These are phyloP conservation scores for Rhogogaster chlorosoma DNA, from an alignment of 2,888 invertebrate genomes.

Conservation along the genomic window DNA sequence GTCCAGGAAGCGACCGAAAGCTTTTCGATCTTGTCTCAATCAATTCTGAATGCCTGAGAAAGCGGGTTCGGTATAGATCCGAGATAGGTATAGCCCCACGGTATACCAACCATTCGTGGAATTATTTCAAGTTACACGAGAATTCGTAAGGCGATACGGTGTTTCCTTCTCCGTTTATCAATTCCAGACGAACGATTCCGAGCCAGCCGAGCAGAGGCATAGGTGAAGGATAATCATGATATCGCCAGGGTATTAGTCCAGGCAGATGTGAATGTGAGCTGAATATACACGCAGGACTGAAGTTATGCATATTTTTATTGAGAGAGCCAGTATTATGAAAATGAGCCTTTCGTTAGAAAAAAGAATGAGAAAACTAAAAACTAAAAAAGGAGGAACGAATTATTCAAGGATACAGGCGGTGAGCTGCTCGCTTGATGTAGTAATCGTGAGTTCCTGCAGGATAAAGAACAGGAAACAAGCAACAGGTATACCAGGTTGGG, in stretches of 20 bases:
- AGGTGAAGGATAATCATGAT: not conserved
- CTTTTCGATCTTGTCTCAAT: conserved; percentile 65
- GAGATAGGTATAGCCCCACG: conserved; percentile 20
- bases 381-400: not conserved
- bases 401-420: conserved; percentile 42
- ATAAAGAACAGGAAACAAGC: conserved; percentile 53
- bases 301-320: conserved; percentile 42
- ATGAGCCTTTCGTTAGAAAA: conserved; percentile 14
- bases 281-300: not conserved
- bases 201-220: not conserved
- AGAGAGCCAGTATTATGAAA: conserved; percentile 44
- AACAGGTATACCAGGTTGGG: conserved; percentile 40
- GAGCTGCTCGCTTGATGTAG: not conserved
- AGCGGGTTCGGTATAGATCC: conserved; percentile 47
- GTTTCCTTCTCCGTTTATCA: conserved; percentile 32
- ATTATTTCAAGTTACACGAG: conserved; percentile 38
- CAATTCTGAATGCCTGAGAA: conserved; percentile 63
- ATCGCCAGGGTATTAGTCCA: conserved; percentile 26
- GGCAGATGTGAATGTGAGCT: conserved; percentile 33
- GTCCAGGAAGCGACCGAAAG: conserved; percentile 67
- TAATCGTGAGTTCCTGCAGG: conserved; percentile 35
- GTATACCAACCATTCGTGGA: conserved; percentile 30
- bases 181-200: conserved; percentile 22
- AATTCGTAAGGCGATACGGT: conserved; percentile 41
- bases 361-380: not conserved